phyloP scores from a whole-genome alignment of 2,113 vertebrate species.

The Xerus inauris region DNA sequence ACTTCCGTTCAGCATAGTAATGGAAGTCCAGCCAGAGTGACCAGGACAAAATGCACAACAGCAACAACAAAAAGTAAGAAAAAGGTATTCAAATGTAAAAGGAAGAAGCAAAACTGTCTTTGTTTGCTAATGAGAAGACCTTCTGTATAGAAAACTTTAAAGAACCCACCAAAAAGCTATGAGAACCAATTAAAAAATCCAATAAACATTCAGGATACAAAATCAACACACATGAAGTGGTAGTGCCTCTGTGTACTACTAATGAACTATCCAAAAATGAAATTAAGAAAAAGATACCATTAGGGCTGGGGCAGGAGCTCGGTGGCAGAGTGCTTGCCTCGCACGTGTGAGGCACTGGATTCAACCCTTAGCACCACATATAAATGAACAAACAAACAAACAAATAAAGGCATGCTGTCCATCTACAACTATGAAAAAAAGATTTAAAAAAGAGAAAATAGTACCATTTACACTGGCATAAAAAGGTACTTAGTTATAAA shows the following conservation, averaged over 20 bases:
- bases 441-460: neutral
- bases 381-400: no score
- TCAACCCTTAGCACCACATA: no score
- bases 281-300: no score
- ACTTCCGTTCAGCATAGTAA: neutral
- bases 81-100: neutral
- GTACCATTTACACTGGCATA: neutral
- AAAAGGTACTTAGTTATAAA: neutral
- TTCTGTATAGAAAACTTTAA: neutral
- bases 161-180: neutral
- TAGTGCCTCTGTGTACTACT: no score
- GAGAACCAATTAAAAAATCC: neutral
- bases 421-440: no score
- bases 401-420: no score
- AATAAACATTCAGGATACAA: neutral
- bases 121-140: neutral
- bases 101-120: neutral
- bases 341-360: no score
- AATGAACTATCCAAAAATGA: neutral
- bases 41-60: no score
- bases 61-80: neutral
- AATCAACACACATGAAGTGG: no score
- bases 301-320: no score
- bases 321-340: no score
- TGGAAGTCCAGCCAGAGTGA: neutral